Base-by-base conservation (phyloP, 1,140 invertebrate genomes). In the Drosophila ficusphila region DNA sequence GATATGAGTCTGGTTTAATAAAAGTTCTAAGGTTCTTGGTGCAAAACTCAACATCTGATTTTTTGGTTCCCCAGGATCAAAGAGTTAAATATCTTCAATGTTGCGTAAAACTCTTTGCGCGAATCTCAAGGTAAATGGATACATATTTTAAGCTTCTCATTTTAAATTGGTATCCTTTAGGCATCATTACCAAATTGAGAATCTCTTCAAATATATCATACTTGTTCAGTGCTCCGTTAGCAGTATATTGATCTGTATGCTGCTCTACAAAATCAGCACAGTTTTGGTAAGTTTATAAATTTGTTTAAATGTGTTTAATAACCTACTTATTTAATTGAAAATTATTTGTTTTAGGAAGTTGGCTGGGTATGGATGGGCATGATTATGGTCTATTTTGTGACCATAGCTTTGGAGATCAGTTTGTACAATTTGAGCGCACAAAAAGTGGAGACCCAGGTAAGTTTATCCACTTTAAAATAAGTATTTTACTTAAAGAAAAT, bases 221-320 rank as follows among this genome's bases (percentile, higher is more conserved):
- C 33, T 88, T 2, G 83, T 88, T 4, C 82, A 88, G 39, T 88
- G 82, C 23, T 67, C 52, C 1, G 62, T 88, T 0, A 88, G 82
- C 34, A 89, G 82, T 16, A 67, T 88, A 6, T 23, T 88, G n/a
- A 82, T 88, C 2, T 88, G 82, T 42, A 88, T 88, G 82, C n/a
- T 88, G 31, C 70, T 88, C 1, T 88, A 88, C n/a, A 86, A 86
- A 18, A 73, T 86, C 16, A 86, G 76, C 68, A 88, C 77, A 0
- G 61, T 82, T 2, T 47, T 88, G 64, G 82, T 82, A 14, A 1
- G 76, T 48, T 2, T 0, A 5, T 4, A 8, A 38, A n/a, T 6
- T 31, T 3, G 0, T 18, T 12, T 2, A 1, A 11, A 33, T 29
- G 0, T 5, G 0, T n/a, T 5, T 38, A 16, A 7, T 4, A 2